Percentiles rank a stretch among this genome's conserved stretches.
Evolutionary conservation across 2,888 invertebrate species (phyloP).

Genomic region (Cancer borealis): DNA sequence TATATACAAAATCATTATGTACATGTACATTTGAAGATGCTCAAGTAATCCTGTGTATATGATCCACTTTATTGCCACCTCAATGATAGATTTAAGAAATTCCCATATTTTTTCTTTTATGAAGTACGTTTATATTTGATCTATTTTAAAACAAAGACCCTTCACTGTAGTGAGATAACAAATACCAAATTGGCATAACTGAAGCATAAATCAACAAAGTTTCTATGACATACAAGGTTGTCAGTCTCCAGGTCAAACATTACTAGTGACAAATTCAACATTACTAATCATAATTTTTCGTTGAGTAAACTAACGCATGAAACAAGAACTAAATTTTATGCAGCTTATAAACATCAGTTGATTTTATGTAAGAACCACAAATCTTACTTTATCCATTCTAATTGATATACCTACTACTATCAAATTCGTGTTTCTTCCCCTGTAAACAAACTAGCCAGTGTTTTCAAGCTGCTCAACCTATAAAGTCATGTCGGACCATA

Average conservation of each 20-base stretch:
- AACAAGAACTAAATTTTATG: neutral
- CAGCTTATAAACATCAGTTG: neutral
- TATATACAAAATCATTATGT: slow-evolving; percentile 31
- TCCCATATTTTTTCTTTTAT: neutral
- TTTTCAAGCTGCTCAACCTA: neutral
- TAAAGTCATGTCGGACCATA: too few relatives aligned
- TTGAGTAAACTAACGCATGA: neutral
- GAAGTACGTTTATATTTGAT: neutral
- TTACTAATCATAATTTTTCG: neutral
- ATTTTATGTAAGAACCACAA: too few relatives aligned
- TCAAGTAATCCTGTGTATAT: neutral
- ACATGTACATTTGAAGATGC: slow-evolving; percentile 29
- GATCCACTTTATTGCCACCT: neutral
- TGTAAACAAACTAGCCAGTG: too few relatives aligned
- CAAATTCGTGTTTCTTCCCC: too few relatives aligned
- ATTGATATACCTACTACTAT: too few relatives aligned
- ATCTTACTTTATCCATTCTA: too few relatives aligned
- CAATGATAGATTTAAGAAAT: neutral
- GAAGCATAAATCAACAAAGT: neutral
- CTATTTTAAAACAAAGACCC: neutral
- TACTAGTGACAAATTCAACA: neutral
- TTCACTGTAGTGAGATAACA: neutral
- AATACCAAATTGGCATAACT: neutral
- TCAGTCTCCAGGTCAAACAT: neutral
- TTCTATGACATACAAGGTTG: neutral